Evolutionary conservation across 2,797 vertebrate genomes (phyloP).

Genomic region (Hippopotamyrus pictus): DNA sequence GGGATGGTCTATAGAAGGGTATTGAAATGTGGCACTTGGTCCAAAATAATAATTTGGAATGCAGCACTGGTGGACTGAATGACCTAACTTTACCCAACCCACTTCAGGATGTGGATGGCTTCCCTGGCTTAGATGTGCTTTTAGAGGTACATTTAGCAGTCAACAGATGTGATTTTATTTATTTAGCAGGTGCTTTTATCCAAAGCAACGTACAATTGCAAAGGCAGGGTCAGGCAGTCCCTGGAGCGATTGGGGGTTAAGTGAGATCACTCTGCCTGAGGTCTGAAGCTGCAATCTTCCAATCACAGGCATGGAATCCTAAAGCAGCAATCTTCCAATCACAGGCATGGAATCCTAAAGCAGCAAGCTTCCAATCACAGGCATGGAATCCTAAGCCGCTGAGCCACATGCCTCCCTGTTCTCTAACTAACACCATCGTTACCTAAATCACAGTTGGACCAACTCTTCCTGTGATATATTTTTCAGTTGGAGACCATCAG

Average conservation of each 20-base stretch:
- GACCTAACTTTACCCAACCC: background rate
- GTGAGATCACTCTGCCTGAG: no score
- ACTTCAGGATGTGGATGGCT: background rate
- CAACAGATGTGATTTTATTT: conserved; percentile 1
- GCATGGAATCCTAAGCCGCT: background rate
- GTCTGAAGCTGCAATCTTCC: no score
- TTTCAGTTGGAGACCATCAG: background rate
- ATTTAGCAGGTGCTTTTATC: background rate
- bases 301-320: no score
- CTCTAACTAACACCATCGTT: background rate
- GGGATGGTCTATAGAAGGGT: background rate
- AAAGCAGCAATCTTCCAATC: no score
- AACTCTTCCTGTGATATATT: background rate
- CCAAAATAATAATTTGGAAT: background rate
- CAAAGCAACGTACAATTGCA: background rate
- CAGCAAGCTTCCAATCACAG: background rate
- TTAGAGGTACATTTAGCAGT: background rate
- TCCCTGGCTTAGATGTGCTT: background rate
- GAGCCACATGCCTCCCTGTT: background rate
- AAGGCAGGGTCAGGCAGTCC: background rate
- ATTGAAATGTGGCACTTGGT: background rate
- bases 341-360: background rate
- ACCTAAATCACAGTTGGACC: background rate
- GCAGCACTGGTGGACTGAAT: background rate
- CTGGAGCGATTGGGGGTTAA: background rate